Evolutionary conservation across 2,113 vertebrate genomes (phyloP), one percentile per base, ranked within the genome.

Genomic region (Cryptotis parvus): DNA sequence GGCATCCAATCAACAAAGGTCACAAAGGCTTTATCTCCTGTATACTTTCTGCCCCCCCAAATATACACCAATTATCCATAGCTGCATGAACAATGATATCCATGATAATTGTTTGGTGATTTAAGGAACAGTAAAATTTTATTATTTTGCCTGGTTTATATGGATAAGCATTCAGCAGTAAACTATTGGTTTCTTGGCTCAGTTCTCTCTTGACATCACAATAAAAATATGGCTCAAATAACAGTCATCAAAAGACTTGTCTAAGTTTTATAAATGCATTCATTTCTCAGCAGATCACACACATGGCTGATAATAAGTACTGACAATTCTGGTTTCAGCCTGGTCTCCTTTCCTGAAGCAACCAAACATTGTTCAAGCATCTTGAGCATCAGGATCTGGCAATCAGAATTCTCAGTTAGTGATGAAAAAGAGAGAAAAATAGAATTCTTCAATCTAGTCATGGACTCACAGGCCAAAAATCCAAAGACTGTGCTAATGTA

Each of bases 301-400:
- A 0, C 0, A 0, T 24, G 41, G 10, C n/a, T 24, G 14, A 6
- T 24, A 10, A 45, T 49, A 49, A 49, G 45, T 49, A 6, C 5
- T 49, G 45, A 10, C 2, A 49, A 45, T 45, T 45, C 43, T 45
- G 45, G 9, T 6, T 49, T 49, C 14, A 14, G 45, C 31, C 31
- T 22, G 4, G 2, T 16, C 24, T 39, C 9, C 72, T 52, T 26
- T 74, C 22, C 41, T n/a, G n/a, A 58, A 26, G 33, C 27, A 14
- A 15, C 5, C 5, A 24, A 6, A 18, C 45, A 39, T 22, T 45
- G 9, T 18, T 22, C 4, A 20, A 49, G 15, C 18, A 55, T 3
- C 11, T 12, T 4, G 1, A 37, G 39, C 41, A 3, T 75, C 3
- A 0, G 29, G 65, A 26, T 3, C 9, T 1, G 8, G 8, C 5